phyloP scores from a whole-genome alignment of 2,113 vertebrate species.

The Rissa tridactyla region DNA sequence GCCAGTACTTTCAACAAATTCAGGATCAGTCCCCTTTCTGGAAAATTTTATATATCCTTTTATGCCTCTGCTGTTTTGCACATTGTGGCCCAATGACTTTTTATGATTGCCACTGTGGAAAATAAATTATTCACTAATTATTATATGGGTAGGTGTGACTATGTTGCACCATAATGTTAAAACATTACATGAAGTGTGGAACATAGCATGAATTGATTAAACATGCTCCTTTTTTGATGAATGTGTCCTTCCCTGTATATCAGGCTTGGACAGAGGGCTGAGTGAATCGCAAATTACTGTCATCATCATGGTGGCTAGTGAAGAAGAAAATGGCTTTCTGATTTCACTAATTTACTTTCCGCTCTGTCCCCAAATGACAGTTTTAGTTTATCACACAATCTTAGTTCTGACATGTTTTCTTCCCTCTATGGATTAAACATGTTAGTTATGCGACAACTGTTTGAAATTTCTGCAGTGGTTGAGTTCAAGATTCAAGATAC shows the following conservation, averaged over 20 bases:
- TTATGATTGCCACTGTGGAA: not conserved
- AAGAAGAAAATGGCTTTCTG: constrained; percentile 53
- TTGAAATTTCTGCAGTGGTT: not conserved
- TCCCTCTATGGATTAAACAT: not conserved
- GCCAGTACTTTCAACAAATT: not conserved
- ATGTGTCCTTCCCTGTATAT: not conserved
- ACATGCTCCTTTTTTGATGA: not conserved
- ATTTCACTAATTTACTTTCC: constrained; percentile 50
- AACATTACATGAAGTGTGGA: not conserved
- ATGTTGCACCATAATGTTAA: not conserved
- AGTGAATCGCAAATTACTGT: not conserved
- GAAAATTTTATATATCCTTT: not conserved
- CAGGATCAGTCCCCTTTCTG: not conserved
- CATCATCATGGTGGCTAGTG: constrained; percentile 22
- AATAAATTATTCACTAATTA: constrained; percentile 23
- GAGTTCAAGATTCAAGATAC: not conserved
- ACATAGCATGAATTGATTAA: not conserved
- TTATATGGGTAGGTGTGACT: not conserved
- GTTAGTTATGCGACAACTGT: not conserved
- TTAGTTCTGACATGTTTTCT: not conserved
- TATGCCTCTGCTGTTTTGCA: not conserved
- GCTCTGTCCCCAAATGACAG: not conserved
- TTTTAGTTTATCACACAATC: not conserved
- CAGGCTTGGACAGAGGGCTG: not conserved
- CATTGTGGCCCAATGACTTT: not conserved